Conservation (phyloP, 1,140 invertebrate genomes). For the Solenopsis fugax region DNA sequence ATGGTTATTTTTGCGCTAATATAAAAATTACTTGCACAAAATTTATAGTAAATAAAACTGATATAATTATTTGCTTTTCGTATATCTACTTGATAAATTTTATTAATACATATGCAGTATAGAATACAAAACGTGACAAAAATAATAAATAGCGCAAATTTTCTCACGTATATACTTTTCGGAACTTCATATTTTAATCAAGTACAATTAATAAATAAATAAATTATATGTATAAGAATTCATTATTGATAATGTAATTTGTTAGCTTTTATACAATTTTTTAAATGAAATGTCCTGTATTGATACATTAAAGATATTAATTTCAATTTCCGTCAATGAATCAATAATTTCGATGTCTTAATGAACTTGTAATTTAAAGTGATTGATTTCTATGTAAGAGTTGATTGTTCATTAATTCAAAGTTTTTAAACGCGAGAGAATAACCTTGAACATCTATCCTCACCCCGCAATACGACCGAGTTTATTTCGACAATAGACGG, state of each 20-base stretch:
- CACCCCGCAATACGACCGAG: conserved; percentile 60
- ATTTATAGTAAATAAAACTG: conserved; percentile 4
- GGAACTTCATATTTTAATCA: background rate
- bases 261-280: background rate
- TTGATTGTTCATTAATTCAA: background rate
- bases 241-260: background rate
- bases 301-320: background rate
- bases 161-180: background rate
- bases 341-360: background rate
- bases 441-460: background rate
- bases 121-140: background rate
- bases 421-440: conserved; percentile 13
- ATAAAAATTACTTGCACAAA: background rate
- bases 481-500: conserved; percentile 83
- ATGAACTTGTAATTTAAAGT: background rate
- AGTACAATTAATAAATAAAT: background rate
- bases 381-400: background rate
- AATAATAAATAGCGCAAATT: background rate
- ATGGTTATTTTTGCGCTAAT: background rate
- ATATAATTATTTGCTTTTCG: background rate
- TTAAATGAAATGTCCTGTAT: background rate
- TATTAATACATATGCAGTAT: background rate
- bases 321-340: background rate
- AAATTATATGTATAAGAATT: background rate
- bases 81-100: conserved; percentile 1